Evolutionary conservation across 2,888 invertebrate genomes (phyloP), one percentile per base, ranked within the genome.

Genomic region (Acleris holmiana): DNA sequence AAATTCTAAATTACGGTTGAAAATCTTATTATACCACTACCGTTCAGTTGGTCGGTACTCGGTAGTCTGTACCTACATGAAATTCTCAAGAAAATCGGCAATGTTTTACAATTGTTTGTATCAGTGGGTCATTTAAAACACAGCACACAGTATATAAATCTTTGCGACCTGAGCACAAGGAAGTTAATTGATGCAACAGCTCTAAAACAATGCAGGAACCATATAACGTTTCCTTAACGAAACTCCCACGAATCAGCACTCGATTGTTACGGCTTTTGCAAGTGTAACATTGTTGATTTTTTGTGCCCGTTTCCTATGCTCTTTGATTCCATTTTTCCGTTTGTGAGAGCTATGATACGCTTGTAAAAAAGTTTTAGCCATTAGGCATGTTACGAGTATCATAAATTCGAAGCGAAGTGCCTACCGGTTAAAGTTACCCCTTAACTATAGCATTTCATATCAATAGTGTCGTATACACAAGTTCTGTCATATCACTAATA

Each of bases 241-340:
- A 73, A 75, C 57, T 86, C 89, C 76, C 88, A 89, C 82, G 83
- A 83, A 82, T 80, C 76, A 82, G 79, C 75, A 74, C 76, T 76
- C 84, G 73, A 85, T 86, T 83, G 88, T 83, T 76, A 75, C 75
- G 71, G 75, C 79, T 85, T 83, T 83, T 80, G 81, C 79, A 79
- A 84, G 76, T 77, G 71, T 73, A 67, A 67, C 69, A 69, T 66
- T 63, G 66, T 67, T 50, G 49, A 18, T 3, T 23, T 65, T 60
- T 65, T 60, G 59, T 50, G 21, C 44, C 18, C 25, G 46, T 65
- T 64, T 50, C 49, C 65, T 65, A 44, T 62, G 48, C 47, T 58
- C 58, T 54, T 64, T 64, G 58, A 29, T 29, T 29, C 29, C 29
- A 29, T 8, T 46, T 19, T 23, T 46, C 7, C 17, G 47, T 23